Conservation (phyloP, 1,140 invertebrate genomes). For the Cyphomyrmex costatus region DNA sequence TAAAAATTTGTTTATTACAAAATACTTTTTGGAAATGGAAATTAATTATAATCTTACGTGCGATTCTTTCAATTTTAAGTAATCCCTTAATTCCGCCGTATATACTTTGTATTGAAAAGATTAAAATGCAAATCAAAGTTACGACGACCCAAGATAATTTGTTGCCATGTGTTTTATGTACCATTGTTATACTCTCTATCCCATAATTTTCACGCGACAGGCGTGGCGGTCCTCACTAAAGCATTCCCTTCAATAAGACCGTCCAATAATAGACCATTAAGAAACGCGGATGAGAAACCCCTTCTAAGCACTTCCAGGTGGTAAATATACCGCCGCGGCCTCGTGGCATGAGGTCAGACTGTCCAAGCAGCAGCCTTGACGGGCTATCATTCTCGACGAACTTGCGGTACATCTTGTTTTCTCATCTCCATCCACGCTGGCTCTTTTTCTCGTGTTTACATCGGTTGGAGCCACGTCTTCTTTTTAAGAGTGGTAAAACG, state of each 20-base stretch:
- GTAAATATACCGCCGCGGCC: constrained; percentile 42
- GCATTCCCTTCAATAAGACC: constrained; percentile 45
- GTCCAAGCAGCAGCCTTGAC: constrained; percentile 58
- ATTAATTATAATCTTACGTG: background rate
- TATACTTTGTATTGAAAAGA: background rate
- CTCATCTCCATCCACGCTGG: background rate
- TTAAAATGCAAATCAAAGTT: background rate
- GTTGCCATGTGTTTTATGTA: constrained; percentile 2
- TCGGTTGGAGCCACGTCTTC: background rate
- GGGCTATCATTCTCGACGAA: constrained; percentile 54
- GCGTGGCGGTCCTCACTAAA: constrained; percentile 30
- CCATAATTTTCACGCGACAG: constrained; percentile 28
- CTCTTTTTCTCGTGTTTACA: constrained; percentile 27
- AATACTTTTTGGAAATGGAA: background rate
- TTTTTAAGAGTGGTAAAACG: background rate
- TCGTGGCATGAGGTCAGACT: constrained; percentile 49
- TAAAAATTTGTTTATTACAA: too few species aligned
- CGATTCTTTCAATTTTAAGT: too few species aligned
- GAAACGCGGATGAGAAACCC: constrained; percentile 26
- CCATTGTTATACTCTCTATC: background rate
- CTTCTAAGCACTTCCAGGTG: constrained; percentile 42
- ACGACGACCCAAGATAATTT: constrained; percentile 15
- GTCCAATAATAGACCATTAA: constrained; percentile 57
- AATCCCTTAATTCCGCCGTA: background rate
- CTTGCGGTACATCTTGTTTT: constrained; percentile 52